These are phyloP conservation scores for Luperina nickerlii DNA, from an alignment of 2,888 invertebrate genomes.

Conservation along the genomic window DNA sequence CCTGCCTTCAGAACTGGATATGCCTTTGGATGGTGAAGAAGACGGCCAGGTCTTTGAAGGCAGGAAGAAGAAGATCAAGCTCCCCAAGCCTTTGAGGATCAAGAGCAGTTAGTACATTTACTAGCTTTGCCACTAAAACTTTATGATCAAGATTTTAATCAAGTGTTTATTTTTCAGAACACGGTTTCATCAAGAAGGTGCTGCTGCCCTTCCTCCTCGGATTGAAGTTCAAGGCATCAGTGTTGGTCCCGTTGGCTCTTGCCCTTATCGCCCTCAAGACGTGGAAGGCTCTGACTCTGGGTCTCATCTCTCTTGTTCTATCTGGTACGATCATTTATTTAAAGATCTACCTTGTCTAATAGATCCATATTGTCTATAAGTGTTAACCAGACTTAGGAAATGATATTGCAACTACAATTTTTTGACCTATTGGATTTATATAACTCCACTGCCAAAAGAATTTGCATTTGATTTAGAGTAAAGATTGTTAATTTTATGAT, in stretches of 20 bases:
- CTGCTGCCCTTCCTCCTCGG: constrained; percentile 96
- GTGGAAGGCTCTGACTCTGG: constrained; percentile 96
- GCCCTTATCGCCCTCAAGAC: constrained; percentile 96
- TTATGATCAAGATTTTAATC: constrained; percentile 44
- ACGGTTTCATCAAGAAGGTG: constrained; percentile 95
- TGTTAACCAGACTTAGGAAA: background rate
- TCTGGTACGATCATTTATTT: constrained; percentile 89
- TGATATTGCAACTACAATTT: background rate
- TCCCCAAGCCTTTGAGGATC: constrained; percentile 88
- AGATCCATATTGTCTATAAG: too few species aligned
- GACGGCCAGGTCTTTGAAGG: constrained; percentile 86
- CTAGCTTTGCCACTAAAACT: constrained; percentile 14
- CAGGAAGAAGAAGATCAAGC: constrained; percentile 89
- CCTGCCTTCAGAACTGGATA: constrained; percentile 92
- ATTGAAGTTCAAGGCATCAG: constrained; percentile 96
- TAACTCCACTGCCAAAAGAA: too few species aligned
- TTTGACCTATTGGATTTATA: background rate
- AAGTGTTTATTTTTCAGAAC: constrained; percentile 90
- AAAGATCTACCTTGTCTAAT: background rate
- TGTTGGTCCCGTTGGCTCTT: constrained; percentile 94
- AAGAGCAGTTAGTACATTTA: constrained; percentile 84
- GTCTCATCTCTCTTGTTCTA: constrained; percentile 95
- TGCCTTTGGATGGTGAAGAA: constrained; percentile 92
- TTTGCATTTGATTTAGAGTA: background rate
- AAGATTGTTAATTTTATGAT: background rate